A percentile compares a stretch with the other conserved stretches of the same genome.
Conservation (phyloP, 2,888 invertebrate genomes). For the Oegoconia quadripuncta region DNA sequence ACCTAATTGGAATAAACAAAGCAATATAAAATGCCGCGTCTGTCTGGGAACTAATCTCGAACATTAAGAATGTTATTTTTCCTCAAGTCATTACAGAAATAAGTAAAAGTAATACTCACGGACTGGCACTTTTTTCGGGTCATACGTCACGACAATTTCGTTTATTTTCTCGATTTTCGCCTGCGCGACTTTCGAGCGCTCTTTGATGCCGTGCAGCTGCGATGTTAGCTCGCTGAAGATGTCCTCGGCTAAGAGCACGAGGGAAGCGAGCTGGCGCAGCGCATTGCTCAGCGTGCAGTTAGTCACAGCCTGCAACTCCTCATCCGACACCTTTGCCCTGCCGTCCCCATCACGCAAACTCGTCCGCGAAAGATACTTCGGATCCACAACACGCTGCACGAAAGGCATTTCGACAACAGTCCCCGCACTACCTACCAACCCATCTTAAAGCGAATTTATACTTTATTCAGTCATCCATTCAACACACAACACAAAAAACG, state of each 20-base stretch:
- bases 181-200: slow-evolving; percentile 85
- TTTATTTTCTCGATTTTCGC: slow-evolving; percentile 84
- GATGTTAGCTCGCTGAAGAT: slow-evolving; percentile 90
- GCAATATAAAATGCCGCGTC: no score
- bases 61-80: no score
- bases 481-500: slow-evolving; percentile 77
- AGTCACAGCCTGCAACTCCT: slow-evolving; percentile 91
- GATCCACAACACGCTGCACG: slow-evolving; percentile 90
- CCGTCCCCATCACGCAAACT: slow-evolving; percentile 81
- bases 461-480: slow-evolving; percentile 71
- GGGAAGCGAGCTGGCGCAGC: slow-evolving; percentile 89
- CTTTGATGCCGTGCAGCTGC: slow-evolving; percentile 86
- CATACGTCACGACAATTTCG: slow-evolving; percentile 84
- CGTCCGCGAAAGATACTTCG: slow-evolving; percentile 86
- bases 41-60: no score
- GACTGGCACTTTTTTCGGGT: slow-evolving; percentile 95
- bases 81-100: neutral
- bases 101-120: slow-evolving; percentile 84
- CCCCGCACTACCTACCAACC: slow-evolving; percentile 66
- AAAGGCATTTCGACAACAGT: slow-evolving; percentile 87
- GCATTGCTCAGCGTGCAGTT: slow-evolving; percentile 92
- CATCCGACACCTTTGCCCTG: slow-evolving; percentile 80
- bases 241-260: slow-evolving; percentile 90
- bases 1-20: no score
- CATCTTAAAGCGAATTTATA: slow-evolving; percentile 65